Percentiles rank a stretch among this genome's conserved stretches.
Conservation (phyloP, 2,113 vertebrate species). For the Gopherus evgoodei region DNA sequence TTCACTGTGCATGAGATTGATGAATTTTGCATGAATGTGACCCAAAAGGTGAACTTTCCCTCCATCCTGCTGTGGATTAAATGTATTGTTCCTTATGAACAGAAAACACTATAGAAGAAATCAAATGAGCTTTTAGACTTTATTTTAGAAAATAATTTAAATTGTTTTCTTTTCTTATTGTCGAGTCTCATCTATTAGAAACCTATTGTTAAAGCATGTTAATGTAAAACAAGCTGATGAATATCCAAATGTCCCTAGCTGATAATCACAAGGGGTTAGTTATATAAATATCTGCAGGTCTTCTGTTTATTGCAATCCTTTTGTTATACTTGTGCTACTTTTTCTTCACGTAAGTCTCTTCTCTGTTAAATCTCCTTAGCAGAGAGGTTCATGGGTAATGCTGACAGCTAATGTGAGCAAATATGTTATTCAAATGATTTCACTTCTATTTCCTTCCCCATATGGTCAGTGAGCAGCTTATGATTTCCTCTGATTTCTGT, state of each 20-base stretch:
- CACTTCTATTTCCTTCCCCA: neutral
- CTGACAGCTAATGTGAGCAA: neutral
- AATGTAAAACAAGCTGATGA: constrained; percentile 52
- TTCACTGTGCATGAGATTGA: constrained; percentile 60
- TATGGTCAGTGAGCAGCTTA: neutral
- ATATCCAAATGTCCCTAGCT: constrained; percentile 27
- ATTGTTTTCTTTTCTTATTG: constrained; percentile 65
- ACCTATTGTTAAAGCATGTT: constrained; percentile 58
- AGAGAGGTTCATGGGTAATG: neutral
- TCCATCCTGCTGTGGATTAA: constrained; percentile 14
- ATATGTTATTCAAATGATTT: neutral
- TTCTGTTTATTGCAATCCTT: neutral
- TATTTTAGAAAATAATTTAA: constrained; percentile 62
- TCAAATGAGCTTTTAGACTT: constrained; percentile 65
- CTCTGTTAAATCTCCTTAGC: constrained; percentile 9
- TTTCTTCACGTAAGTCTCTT: constrained; percentile 3
- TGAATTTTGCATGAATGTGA: constrained; percentile 79
- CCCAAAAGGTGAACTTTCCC: constrained; percentile 65
- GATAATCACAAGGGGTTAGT: constrained; percentile 18
- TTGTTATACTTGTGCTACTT: neutral
- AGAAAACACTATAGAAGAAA: constrained; percentile 52
- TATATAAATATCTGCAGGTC: neutral
- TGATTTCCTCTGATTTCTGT: neutral
- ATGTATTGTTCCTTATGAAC: constrained; percentile 67
- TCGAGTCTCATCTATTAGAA: constrained; percentile 58